Evolutionary conservation across 2,113 vertebrate genomes (phyloP), one percentile per base, ranked within the genome.

Genomic region (Melanerpes formicivorus): DNA sequence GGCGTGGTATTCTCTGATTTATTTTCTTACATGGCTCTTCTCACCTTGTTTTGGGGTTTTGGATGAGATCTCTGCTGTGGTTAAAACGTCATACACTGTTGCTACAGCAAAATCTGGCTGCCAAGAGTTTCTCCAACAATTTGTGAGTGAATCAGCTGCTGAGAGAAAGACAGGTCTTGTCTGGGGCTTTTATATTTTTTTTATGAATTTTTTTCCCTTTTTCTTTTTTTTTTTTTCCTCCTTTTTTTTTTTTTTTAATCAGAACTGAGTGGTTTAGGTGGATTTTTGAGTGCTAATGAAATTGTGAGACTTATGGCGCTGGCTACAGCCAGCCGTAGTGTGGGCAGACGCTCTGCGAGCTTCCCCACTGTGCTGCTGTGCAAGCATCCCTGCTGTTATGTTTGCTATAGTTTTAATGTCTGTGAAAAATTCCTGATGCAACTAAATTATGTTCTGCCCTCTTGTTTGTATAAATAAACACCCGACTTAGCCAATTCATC

Each of bases 321-420:
- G 96, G 97, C 95, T 97, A 85, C 91, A 97, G 97, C 97, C 97
- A 98, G 97, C 96, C 97, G 84, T 92, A 94, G 97, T 93, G 95
- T 97, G 65, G 97, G 96, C 98, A 97, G 97, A 96, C 96, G 96
- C 94, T 96, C 85, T 93, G 95, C 93, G 95, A 91, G 96, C 95
- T 96, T 97, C 96, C 98, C 98, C 97, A 97, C 98, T 98, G 98
- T 90, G 98, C 95, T 93, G 97, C 97, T 97, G 97, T 96, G 96
- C 94, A 96, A 95, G 97, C 97, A 95, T 97, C 97, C 98, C 98
- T 4, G 97, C 98, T 98, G 98, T 96, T 97, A 94, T 98, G 98
- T 98, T 98, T 98, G 97, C 97, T 97, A 97, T 98, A 98, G 98
- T 98, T 98, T 97, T 98, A 98, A 98, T 97, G 98, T 97, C 97